phyloP scores from a whole-genome alignment of 1,140 invertebrate species.

The Bombus fervidus region DNA sequence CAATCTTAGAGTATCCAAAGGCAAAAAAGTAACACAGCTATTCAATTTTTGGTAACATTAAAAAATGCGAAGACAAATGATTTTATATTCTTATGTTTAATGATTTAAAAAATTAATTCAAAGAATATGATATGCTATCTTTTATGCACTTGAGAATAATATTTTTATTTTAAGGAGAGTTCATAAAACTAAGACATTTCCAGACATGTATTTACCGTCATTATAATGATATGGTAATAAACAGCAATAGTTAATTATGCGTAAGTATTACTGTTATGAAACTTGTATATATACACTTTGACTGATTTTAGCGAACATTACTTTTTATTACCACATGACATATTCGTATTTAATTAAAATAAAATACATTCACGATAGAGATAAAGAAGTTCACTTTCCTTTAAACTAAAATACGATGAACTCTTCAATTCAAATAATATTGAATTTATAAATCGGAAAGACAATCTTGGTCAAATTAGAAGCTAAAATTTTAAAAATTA shows the following conservation, averaged over 20 bases:
- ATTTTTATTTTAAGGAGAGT: constrained; percentile 12
- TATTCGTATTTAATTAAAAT: constrained; percentile 27
- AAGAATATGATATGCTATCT: not conserved
- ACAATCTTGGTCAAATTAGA: not conserved
- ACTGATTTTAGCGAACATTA: not conserved
- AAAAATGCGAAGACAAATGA: not conserved
- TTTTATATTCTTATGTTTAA: not conserved
- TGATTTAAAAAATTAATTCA: not conserved
- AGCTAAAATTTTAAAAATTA: not conserved
- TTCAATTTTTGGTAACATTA: not conserved
- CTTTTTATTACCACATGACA: not conserved
- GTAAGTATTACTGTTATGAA: not conserved
- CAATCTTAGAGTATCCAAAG: constrained; percentile 68
- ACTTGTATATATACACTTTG: not conserved
- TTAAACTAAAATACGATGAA: not conserved
- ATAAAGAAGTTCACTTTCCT: not conserved
- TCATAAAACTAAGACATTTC: not conserved
- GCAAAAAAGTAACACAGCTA: constrained; percentile 69
- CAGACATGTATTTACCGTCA: not conserved
- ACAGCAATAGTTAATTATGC: constrained; percentile 25
- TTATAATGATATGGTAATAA: not conserved
- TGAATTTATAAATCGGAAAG: not conserved
- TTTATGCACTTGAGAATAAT: constrained; percentile 19
- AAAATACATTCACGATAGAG: constrained; percentile 2
- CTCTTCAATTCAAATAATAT: not conserved